Evolutionary conservation across 2,888 invertebrate genomes (phyloP).

Genomic region (Lysandra coridon): DNA sequence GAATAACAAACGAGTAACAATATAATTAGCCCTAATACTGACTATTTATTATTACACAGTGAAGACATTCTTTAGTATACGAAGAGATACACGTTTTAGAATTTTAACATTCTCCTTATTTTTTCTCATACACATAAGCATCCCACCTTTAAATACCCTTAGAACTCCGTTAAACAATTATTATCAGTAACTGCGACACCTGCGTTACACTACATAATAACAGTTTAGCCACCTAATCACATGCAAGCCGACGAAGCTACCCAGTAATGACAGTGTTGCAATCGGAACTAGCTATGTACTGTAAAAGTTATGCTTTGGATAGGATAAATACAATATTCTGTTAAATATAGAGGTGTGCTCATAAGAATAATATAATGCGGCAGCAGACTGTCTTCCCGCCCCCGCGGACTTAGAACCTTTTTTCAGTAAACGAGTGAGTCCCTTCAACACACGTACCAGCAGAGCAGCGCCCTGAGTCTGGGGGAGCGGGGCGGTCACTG

Average conservation of each 20-base stretch:
- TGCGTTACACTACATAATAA: not conserved
- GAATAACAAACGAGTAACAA: not conserved
- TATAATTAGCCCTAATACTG: not conserved
- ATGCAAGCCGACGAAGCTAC: not conserved
- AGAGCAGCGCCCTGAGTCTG: conserved; percentile 48
- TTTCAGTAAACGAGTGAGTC: conserved; percentile 25
- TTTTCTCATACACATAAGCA: not conserved
- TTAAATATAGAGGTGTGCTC: not conserved
- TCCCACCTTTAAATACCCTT: not conserved
- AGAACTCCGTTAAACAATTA: not conserved
- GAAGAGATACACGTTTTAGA: not conserved
- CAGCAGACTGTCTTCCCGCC: not conserved
- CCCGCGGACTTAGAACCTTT: not conserved
- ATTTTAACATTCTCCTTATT: not conserved
- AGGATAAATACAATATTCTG: not conserved
- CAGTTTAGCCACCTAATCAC: not conserved
- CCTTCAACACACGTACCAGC: conserved; percentile 44
- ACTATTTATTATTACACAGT: conserved; percentile 14
- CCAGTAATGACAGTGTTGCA: not conserved
- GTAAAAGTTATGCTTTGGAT: not conserved
- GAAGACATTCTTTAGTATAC: conserved; percentile 12
- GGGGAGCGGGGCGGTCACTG: conserved; percentile 53
- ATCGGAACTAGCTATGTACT: not conserved
- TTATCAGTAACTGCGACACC: not conserved
- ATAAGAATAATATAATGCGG: conserved; percentile 22